These are phyloP conservation scores for Piliocolobus tephrosceles DNA, from an alignment of 2,113 vertebrate species.

Conservation along the genomic window DNA sequence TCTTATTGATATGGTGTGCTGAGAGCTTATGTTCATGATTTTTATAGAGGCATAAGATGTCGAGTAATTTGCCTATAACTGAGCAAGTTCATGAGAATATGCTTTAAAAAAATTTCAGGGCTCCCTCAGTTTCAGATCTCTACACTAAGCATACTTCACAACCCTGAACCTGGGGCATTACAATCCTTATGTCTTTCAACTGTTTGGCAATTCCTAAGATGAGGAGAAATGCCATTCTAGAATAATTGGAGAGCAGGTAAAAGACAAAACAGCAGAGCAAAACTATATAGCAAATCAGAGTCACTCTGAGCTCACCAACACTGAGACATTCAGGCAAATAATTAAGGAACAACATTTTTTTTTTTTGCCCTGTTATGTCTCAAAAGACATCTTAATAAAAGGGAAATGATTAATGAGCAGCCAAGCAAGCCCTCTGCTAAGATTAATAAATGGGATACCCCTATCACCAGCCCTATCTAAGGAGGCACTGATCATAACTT, in stretches of 20 bases:
- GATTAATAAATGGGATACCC: conserved; percentile 58
- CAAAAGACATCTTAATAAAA: conserved; percentile 47
- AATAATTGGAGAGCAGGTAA: not conserved
- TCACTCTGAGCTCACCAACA: not conserved
- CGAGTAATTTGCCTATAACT: not conserved
- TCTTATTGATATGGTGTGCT: not conserved
- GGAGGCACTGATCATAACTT: conserved; percentile 65
- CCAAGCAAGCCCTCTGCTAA: conserved; percentile 7
- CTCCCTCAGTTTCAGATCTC: not conserved
- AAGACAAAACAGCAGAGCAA: not conserved
- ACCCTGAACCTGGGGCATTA: not conserved
- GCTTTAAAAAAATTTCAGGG: not conserved
- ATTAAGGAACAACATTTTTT: not conserved
- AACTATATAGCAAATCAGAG: not conserved
- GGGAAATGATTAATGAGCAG: conserved; percentile 29
- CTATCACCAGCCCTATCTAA: conserved; percentile 38
- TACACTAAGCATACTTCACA: not conserved
- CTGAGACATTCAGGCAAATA: not conserved
- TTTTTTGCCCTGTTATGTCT: not conserved
- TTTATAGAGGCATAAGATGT: not conserved
- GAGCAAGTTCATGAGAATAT: not conserved
- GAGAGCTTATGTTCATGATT: not conserved
- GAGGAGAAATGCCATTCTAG: not conserved
- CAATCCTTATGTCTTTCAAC: not conserved
- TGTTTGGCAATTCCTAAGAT: not conserved